Evolutionary conservation across 2,797 vertebrate species (phyloP).

Genomic region (Meriones psammophilus): DNA sequence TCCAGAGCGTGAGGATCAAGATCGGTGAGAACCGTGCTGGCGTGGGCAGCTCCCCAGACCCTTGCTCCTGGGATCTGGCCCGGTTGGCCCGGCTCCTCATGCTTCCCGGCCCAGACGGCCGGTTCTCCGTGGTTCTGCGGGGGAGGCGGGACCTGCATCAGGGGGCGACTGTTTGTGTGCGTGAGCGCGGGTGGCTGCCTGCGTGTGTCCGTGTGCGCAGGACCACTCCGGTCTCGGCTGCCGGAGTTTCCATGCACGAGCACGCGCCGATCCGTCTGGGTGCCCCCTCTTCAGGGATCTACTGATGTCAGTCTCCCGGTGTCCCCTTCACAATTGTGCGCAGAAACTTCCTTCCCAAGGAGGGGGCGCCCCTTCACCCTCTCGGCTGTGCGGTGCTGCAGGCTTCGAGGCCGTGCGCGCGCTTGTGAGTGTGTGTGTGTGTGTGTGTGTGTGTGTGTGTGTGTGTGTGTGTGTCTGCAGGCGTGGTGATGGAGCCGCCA

Average conservation of each 20-base stretch:
- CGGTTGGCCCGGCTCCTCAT: background rate
- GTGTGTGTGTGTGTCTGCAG: background rate
- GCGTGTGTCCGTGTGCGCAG: background rate
- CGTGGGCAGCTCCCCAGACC: background rate
- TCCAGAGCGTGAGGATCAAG: slow-evolving; percentile 99
- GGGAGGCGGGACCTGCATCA: background rate
- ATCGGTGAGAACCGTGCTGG: slow-evolving; percentile 89
- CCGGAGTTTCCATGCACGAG: background rate
- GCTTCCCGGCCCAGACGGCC: background rate
- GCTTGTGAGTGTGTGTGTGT: background rate
- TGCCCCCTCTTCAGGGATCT: background rate
- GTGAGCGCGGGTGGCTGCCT: background rate
- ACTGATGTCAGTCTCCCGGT: background rate
- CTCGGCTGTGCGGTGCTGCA: background rate
- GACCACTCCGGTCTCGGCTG: background rate
- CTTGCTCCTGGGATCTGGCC: background rate
- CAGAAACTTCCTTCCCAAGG: slow-evolving; percentile 46
- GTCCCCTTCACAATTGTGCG: background rate
- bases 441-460: background rate
- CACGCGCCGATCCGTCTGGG: background rate
- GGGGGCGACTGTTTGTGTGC: background rate
- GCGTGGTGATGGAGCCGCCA: background rate
- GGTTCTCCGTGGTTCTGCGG: background rate
- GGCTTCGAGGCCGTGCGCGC: background rate
- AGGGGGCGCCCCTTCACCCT: background rate